Percentiles rank a stretch among this genome's conserved stretches.
Evolutionary conservation across 2,797 vertebrate genomes (phyloP).

Genomic region (Gadopsis marmoratus): DNA sequence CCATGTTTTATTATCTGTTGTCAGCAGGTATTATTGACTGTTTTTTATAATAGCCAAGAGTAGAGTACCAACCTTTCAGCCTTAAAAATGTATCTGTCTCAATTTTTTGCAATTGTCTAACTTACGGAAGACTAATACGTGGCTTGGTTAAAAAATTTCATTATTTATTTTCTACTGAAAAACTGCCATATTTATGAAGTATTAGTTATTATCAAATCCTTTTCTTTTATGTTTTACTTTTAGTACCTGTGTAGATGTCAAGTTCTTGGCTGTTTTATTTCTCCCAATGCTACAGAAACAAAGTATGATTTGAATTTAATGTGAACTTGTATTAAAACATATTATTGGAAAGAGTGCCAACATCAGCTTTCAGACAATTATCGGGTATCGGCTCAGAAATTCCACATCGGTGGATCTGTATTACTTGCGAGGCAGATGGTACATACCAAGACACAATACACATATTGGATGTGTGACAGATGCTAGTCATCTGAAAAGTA

Average conservation of each 20-base stretch:
- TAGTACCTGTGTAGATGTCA: background rate
- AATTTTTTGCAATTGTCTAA: background rate
- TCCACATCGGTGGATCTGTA: background rate
- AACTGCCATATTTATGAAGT: background rate
- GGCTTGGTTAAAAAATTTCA: background rate
- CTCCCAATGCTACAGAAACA: no score
- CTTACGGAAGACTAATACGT: background rate
- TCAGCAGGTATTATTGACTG: background rate
- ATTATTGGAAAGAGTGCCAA: no score
- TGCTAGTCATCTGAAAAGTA: background rate
- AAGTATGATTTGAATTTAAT: no score
- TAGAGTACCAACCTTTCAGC: background rate
- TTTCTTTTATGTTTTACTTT: background rate
- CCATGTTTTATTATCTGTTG: background rate
- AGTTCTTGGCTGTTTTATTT: no score
- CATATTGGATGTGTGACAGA: constrained; percentile 5
- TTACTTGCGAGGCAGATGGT: background rate
- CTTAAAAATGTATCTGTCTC: background rate
- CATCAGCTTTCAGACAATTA: no score
- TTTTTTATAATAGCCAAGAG: background rate
- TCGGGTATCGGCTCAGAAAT: background rate
- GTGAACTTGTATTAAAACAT: no score
- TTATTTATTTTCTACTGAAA: background rate
- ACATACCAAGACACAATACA: background rate
- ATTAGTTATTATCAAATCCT: background rate